Base-by-base conservation (phyloP, 2,113 vertebrate species). In the Saguinus imperator region DNA sequence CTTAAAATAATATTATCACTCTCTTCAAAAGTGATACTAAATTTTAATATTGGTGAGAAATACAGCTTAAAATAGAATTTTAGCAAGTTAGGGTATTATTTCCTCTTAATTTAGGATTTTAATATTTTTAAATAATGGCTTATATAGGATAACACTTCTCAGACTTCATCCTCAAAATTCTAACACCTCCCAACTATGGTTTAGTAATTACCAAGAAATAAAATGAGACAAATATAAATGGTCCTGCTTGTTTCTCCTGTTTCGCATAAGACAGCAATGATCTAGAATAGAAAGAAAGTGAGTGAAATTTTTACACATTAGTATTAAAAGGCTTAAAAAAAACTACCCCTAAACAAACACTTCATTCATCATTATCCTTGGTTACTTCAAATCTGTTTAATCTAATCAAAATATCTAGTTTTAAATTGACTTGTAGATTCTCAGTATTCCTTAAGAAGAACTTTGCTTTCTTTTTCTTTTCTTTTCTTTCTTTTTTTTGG, bases 131-230 rank as follows among this genome's bases (percentile, higher is more conserved):
- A 75, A 55, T 72, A 66, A 57, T 90, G 16, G 5, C 27, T 87
- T 68, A n/a, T n/a, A 20, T n/a, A 40, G 23, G 13, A 77, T 81
- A 94, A 90, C 45, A 61, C 32, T 88, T 45, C 52, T 87, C 27
- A 12, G 37, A 37, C 76, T 77, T 87, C 61, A 12, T 43, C 27
- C 40, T 96, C n/a, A 72, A 58, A 68, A 73, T 48, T 64, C 20
- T 76, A 73, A 66, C 8, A 64, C 17, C 18, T n/a, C 64, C 27
- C 35, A 87, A 57, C 48, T 61, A 72, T 27, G 45, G 37, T 40
- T 66, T 86, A 88, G 35, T 75, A 94, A 73, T 94, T 93, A 87
- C 40, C 48, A 66, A 87, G 32, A 81, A 76, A 94, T 91, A 76
- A 91, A 68, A 29, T 57, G 72, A 81, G 16, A n/a, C 43, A 8